Conservation (phyloP, 2,888 invertebrate genomes). For the Sesamia inferens region DNA sequence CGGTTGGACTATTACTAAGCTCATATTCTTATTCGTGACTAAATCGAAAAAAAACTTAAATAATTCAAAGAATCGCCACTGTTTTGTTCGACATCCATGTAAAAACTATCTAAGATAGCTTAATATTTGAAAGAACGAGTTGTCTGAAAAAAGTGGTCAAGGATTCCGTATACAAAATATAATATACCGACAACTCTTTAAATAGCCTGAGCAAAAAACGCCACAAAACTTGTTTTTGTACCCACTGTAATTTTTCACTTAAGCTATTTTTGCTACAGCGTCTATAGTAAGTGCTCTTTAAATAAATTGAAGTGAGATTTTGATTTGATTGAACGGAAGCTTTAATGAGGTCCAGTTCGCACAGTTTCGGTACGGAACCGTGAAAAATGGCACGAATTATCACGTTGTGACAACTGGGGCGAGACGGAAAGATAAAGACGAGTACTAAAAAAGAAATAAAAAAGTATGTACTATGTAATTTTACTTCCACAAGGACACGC, state of each 20-base stretch:
- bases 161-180: not conserved
- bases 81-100: slow-evolving; percentile 3
- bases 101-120: slow-evolving; percentile 17
- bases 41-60: not conserved
- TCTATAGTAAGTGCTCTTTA: not conserved
- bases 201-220: not conserved
- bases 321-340: no score
- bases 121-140: not conserved
- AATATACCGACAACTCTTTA: no score
- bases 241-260: not conserved
- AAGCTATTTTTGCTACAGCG: not conserved
- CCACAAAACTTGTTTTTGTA: not conserved
- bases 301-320: no score
- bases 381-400: slow-evolving; percentile 41
- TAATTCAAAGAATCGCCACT: slow-evolving; percentile 4
- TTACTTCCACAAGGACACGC: slow-evolving; percentile 43
- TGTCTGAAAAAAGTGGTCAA: not conserved
- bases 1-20: not conserved
- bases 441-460: slow-evolving; percentile 44
- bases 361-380: not conserved
- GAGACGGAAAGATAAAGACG: slow-evolving; percentile 21
- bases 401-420: slow-evolving; percentile 50
- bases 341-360: not conserved
- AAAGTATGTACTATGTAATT: slow-evolving; percentile 44
- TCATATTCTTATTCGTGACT: not conserved